Conservation (phyloP, 2,113 vertebrate genomes). For the Chascanopsetta lugubris region DNA sequence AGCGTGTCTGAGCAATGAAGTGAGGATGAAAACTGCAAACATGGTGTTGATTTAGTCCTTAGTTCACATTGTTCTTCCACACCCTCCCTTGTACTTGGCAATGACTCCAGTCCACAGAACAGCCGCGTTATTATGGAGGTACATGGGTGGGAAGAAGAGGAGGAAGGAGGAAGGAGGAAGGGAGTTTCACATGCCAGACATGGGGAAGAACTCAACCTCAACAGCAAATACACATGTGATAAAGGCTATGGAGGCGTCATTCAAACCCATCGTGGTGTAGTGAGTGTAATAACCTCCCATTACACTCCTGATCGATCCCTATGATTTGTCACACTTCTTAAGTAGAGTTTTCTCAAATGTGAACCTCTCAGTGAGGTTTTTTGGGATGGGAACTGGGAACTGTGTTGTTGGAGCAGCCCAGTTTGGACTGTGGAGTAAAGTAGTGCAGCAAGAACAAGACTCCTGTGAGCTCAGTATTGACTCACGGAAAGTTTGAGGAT, state of each 20-base stretch:
- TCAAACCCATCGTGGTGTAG: constrained; percentile 46
- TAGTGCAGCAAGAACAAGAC: constrained; percentile 27
- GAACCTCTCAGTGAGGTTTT: constrained; percentile 43
- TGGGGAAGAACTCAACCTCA: constrained; percentile 48
- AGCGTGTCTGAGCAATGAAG: background rate
- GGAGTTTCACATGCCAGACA: constrained; percentile 47
- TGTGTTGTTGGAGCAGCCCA: constrained; percentile 31
- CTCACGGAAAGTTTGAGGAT: constrained; percentile 63
- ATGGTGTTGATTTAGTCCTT: constrained; percentile 16
- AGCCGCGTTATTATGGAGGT: constrained; percentile 46
- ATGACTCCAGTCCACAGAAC: constrained; percentile 22
- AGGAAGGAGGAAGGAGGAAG: constrained; percentile 60
- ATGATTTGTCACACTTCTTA: constrained; percentile 59
- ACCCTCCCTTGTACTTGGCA: constrained; percentile 37
- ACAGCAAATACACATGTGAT: constrained; percentile 38
- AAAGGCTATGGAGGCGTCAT: constrained; percentile 45
- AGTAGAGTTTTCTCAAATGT: constrained; percentile 57
- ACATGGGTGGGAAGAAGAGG: constrained; percentile 55
- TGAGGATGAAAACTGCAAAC: constrained; percentile 13
- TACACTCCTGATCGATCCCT: constrained; percentile 50
- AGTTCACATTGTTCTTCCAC: constrained; percentile 13
- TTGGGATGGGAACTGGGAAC: constrained; percentile 69
- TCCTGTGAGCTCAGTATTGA: constrained; percentile 66
- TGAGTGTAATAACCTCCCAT: constrained; percentile 48
- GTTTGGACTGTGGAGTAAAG: constrained; percentile 39